phyloP scores from a whole-genome alignment of 2,113 vertebrate genomes.

The Hippocampus guttulatus region DNA sequence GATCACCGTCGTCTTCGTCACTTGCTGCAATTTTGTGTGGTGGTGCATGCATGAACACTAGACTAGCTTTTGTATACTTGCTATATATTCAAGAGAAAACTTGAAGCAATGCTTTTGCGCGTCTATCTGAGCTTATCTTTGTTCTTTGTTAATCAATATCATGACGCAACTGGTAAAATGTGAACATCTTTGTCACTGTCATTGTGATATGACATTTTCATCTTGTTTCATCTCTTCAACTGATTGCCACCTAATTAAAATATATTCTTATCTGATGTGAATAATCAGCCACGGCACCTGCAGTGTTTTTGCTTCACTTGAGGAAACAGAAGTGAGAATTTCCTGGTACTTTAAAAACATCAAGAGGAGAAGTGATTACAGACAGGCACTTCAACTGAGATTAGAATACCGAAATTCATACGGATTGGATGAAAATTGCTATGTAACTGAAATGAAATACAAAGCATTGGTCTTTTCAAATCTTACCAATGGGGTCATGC shows the following conservation, averaged over 20 bases:
- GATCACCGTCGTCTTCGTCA: neutral
- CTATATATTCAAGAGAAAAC: neutral
- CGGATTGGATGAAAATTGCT: neutral
- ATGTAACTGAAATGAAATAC: neutral
- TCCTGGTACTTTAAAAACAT: conserved; percentile 25
- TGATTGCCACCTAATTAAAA: conserved; percentile 35
- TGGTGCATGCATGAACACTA: too few species aligned
- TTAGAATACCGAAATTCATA: conserved; percentile 8
- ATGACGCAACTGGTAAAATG: too few species aligned
- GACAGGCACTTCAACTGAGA: conserved; percentile 25
- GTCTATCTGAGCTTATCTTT: neutral
- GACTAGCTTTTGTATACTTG: too few species aligned
- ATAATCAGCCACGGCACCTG: conserved; percentile 7
- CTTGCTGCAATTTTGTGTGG: too few species aligned
- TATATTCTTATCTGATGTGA: conserved; percentile 20
- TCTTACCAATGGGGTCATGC: conserved; percentile 82
- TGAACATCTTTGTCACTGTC: too few species aligned
- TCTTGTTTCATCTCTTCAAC: neutral
- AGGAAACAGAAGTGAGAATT: conserved; percentile 28
- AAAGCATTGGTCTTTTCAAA: conserved; percentile 2
- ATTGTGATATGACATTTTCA: too few species aligned
- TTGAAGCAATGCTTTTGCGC: neutral
- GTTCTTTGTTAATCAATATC: neutral
- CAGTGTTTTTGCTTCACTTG: conserved; percentile 18
- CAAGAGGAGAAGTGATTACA: conserved; percentile 35